Percentiles rank a stretch among this genome's conserved stretches.
These are phyloP conservation scores for Procapra przewalskii DNA, from an alignment of 2,113 vertebrate species.

Conservation along the genomic window DNA sequence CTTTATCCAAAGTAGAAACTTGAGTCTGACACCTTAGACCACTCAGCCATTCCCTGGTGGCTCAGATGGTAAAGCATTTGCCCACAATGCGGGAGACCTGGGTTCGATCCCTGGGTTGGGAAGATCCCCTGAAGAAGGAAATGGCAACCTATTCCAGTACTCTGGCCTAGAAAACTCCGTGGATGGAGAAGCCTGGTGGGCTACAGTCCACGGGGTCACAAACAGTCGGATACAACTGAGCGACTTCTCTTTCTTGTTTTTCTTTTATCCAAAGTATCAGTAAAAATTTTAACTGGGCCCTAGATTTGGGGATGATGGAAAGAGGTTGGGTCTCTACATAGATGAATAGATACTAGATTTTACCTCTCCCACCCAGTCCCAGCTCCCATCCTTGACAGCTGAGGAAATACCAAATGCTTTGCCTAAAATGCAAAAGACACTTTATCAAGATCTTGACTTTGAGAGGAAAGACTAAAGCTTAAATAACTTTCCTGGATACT, in stretches of 20 bases:
- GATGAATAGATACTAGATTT: neutral
- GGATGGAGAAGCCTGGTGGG: neutral
- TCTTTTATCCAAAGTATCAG: neutral
- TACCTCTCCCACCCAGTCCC: neutral
- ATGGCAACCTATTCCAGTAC: neutral
- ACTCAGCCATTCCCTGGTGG: neutral
- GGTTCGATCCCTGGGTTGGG: neutral
- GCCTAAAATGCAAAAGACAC: neutral
- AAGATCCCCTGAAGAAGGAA: neutral
- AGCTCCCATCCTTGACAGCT: neutral
- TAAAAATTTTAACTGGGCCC: neutral
- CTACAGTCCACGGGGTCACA: neutral
- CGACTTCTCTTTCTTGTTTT: neutral
- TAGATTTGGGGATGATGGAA: neutral
- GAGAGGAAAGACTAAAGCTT: neutral
- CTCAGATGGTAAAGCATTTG: neutral
- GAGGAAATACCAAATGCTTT: neutral
- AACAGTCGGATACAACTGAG: rapidly evolving
- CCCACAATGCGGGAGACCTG: rapidly evolving
- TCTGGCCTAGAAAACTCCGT: neutral
- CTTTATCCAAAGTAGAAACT: neutral
- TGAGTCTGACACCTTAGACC: neutral
- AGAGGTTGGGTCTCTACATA: neutral
- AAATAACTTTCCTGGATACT: neutral
- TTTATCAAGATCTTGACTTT: neutral